A percentile compares a stretch with the other conserved stretches of the same genome.
These are phyloP conservation scores for Pituophis catenifer DNA, from an alignment of 2,113 vertebrate genomes.

Conservation along the genomic window DNA sequence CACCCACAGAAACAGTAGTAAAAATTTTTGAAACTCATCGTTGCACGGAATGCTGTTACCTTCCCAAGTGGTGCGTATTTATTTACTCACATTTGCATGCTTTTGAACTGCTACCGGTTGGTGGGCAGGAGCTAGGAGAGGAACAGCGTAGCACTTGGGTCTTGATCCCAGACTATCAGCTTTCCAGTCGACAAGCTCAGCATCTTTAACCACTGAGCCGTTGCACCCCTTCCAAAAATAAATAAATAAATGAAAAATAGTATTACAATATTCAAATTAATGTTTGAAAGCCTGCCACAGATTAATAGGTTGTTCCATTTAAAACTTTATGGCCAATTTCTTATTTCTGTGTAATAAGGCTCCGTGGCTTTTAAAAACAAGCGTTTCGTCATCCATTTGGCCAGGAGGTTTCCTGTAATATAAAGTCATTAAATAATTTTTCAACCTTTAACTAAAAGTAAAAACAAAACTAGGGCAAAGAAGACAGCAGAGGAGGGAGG, in stretches of 20 bases:
- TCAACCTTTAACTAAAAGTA: slow-evolving; percentile 43
- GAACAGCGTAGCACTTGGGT: fast-evolving
- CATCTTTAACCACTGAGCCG: background rate
- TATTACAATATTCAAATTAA: background rate
- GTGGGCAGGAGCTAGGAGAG: background rate
- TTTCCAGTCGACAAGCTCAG: background rate
- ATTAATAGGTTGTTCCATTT: too few relatives aligned
- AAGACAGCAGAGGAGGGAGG: background rate
- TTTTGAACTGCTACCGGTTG: background rate
- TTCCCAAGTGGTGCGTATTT: background rate
- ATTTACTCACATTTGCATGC: background rate
- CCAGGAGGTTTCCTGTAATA: slow-evolving; percentile 28
- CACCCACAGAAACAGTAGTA: too few relatives aligned
- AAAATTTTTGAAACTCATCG: too few relatives aligned
- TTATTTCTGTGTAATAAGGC: slow-evolving; percentile 27
- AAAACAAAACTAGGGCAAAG: background rate
- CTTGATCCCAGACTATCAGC: background rate
- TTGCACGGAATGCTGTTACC: background rate
- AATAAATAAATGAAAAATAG: background rate
- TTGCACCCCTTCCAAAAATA: background rate
- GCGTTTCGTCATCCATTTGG: background rate
- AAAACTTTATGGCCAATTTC: background rate
- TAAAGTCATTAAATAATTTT: slow-evolving; percentile 44
- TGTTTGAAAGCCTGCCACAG: background rate
- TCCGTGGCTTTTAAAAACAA: slow-evolving; percentile 14